phyloP scores from a whole-genome alignment of 2,888 invertebrate genomes.

The Amiota minor region DNA sequence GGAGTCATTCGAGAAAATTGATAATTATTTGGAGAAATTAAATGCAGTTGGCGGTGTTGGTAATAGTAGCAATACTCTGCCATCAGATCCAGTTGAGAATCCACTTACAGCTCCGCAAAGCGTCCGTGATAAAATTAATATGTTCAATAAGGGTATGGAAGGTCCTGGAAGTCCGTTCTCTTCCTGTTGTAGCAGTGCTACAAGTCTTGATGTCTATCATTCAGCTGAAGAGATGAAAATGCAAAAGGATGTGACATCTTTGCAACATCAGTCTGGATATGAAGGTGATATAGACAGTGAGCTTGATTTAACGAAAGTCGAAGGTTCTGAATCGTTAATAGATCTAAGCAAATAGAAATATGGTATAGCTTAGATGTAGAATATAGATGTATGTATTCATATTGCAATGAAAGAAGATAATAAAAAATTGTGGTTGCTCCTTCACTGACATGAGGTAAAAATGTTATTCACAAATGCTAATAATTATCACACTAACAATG shows the following conservation, averaged over 20 bases:
- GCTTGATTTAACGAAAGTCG: conserved; percentile 39
- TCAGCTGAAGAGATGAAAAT: not conserved
- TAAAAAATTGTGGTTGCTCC: no score
- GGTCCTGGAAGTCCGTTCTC: conserved; percentile 46
- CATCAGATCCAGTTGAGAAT: no score
- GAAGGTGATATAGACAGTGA: conserved; percentile 64
- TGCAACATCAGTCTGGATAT: conserved; percentile 49
- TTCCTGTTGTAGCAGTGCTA: conserved; percentile 52
- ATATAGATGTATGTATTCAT: no score
- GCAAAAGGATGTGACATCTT: not conserved
- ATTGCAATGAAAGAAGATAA: no score
- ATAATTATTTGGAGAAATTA: conserved; percentile 39
- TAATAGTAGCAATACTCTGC: not conserved
- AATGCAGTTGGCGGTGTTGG: not conserved
- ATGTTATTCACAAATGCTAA: conserved; percentile 3
- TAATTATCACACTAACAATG: conserved; percentile 11
- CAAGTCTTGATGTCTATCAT: conserved; percentile 39
- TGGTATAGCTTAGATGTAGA: no score
- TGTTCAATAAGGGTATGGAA: conserved; percentile 51
- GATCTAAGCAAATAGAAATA: no score
- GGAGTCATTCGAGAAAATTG: conserved; percentile 57
- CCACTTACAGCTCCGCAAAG: conserved; percentile 20
- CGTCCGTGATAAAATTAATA: conserved; percentile 54
- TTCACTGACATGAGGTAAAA: conserved; percentile 14
- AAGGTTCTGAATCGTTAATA: no score